Evolutionary conservation across 2,888 invertebrate species (phyloP).

Genomic region (Scotopteryx bipunctaria): DNA sequence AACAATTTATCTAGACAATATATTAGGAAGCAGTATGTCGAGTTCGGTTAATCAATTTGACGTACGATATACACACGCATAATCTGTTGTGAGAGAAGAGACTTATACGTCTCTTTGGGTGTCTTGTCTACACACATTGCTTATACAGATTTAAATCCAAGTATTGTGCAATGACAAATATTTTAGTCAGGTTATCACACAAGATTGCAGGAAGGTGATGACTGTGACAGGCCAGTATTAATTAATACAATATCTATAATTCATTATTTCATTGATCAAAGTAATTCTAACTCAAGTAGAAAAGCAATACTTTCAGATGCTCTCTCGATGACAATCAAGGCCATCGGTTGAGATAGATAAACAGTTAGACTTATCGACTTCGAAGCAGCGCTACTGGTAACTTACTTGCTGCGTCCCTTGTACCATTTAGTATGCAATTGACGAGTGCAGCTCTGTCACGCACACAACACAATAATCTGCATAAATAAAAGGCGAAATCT

Average conservation of each 20-base stretch:
- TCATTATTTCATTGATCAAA: too few species aligned
- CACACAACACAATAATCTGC: slow-evolving; percentile 39
- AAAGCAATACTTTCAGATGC: not conserved
- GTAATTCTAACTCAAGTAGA: too few species aligned
- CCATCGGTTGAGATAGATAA: not conserved
- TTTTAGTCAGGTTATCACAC: too few species aligned
- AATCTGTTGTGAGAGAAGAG: not conserved
- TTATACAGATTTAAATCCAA: too few species aligned
- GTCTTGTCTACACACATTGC: too few species aligned
- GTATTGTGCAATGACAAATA: too few species aligned
- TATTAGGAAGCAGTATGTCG: slow-evolving; percentile 13
- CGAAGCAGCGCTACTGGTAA: slow-evolving; percentile 8
- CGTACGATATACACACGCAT: not conserved
- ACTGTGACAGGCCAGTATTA: too few species aligned
- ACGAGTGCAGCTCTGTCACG: slow-evolving; percentile 29
- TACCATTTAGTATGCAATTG: slow-evolving; percentile 31
- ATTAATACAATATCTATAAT: too few species aligned
- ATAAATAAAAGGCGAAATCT: slow-evolving; percentile 45
- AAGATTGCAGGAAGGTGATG: too few species aligned
- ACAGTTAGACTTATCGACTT: slow-evolving; percentile 1
- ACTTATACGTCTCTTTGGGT: too few species aligned
- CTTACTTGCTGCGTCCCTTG: not conserved
- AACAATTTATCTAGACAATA: slow-evolving; percentile 37
- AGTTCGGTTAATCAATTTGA: slow-evolving; percentile 13
- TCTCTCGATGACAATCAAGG: not conserved